Conservation (phyloP, 2,113 vertebrate genomes). For the Dipodomys merriami region DNA sequence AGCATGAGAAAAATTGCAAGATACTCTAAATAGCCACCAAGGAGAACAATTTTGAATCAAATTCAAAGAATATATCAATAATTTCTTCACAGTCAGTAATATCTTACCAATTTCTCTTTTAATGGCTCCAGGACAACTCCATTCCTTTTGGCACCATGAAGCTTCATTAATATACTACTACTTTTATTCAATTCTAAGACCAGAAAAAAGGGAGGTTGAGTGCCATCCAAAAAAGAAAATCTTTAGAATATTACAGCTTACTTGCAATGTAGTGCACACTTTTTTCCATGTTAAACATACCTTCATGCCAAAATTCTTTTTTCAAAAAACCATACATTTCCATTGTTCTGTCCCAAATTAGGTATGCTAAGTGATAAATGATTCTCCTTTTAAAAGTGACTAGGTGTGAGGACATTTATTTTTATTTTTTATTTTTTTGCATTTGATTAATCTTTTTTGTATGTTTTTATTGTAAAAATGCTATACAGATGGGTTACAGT, state of each 20-base stretch:
- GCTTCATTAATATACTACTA: slow-evolving; percentile 17
- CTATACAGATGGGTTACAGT: too few species aligned
- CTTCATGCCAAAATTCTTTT: slow-evolving; percentile 27
- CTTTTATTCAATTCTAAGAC: slow-evolving; percentile 60
- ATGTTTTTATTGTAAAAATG: too few species aligned
- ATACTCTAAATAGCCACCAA: slow-evolving; percentile 29
- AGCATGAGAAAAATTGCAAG: slow-evolving; percentile 27
- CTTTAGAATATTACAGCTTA: not conserved
- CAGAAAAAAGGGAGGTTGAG: not conserved
- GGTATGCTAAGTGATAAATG: not conserved
- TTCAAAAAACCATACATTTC: slow-evolving; percentile 29
- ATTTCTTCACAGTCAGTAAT: slow-evolving; percentile 32
- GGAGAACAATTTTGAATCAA: slow-evolving; percentile 64
- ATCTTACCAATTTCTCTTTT: slow-evolving; percentile 62
- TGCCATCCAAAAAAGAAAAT: slow-evolving; percentile 2
- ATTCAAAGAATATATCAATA: slow-evolving; percentile 44
- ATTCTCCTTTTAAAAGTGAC: slow-evolving; percentile 30
- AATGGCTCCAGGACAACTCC: slow-evolving; percentile 49
- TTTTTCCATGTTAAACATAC: slow-evolving; percentile 29
- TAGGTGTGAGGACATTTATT: not conserved
- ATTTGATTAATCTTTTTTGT: too few species aligned
- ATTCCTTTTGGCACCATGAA: slow-evolving; percentile 27
- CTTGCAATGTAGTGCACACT: not conserved
- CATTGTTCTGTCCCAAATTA: slow-evolving; percentile 23
- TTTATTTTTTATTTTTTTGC: not conserved